Evolutionary conservation across 2,888 invertebrate genomes (phyloP).

Genomic region (Cryptocephalus primarius): DNA sequence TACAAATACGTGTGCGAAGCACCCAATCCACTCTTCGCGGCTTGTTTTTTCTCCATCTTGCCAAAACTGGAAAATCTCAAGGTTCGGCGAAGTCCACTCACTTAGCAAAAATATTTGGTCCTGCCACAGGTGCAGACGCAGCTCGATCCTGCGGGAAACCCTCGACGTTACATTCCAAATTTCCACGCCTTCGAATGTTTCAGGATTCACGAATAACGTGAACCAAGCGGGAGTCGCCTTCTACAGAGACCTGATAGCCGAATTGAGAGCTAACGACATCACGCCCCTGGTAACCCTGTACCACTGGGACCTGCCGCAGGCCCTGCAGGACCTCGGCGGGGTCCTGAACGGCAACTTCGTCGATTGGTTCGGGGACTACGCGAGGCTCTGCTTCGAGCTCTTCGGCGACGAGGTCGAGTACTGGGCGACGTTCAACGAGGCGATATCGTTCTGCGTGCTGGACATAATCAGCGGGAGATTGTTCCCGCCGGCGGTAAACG

Average conservation of each 20-base stretch:
- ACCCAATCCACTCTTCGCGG: too few species aligned
- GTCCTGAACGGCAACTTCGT: conserved; percentile 41
- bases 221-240: background rate
- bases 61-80: too few species aligned
- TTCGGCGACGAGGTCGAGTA: conserved; percentile 32
- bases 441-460: conserved; percentile 3
- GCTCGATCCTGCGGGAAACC: too few species aligned
- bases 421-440: conserved; percentile 37
- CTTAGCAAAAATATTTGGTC: too few species aligned
- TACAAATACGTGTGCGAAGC: too few species aligned
- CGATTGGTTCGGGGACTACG: background rate
- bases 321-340: conserved; percentile 43
- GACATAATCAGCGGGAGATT: conserved; percentile 20
- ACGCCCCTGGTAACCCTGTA: conserved; percentile 44
- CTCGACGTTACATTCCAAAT: too few species aligned
- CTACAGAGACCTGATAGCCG: background rate
- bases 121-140: too few species aligned
- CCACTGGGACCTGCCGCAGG: conserved; percentile 32
- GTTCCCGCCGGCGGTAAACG: background rate
- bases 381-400: conserved; percentile 38
- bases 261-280: background rate
- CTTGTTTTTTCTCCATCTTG: too few species aligned
- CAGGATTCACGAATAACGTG: background rate
- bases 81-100: too few species aligned
- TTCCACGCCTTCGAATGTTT: background rate